Base-by-base conservation (phyloP, 37 sponge, comb jelly and placozoan genomes). In the Spongia lamella region DNA sequence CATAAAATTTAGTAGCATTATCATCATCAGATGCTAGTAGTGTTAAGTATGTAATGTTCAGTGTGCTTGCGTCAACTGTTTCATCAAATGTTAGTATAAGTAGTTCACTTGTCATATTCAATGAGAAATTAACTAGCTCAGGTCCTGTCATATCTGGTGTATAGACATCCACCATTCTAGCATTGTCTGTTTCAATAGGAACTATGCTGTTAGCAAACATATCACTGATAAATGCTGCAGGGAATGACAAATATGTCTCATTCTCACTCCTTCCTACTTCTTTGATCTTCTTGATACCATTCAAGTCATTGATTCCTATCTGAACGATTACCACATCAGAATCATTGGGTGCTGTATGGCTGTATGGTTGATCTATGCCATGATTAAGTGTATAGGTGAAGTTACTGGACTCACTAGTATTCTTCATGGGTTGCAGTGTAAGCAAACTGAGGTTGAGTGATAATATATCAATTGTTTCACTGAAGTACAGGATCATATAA, bases 31-130 rank as follows among this genome's bases (percentile, higher is more conserved):
- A 50, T 0, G 49, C 70, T 4, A 70, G 78, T 31, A 93, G 77
- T 39, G 79, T 65, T 16, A 93, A 61, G 58, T 54, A 51, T 27
- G 85, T 70, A 25, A 91, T 75, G 34, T 78, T 73, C n/a, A 85
- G 47, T 1, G 92, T 84, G 43, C 79, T 72, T 2, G 59, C 70
- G 54, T 88, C 78, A 24, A 95, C 83, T 24, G 92, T 95, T 63
- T 95, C 96, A 84, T 95, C 92, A 62, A 95, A 95, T 17, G 89
- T 88, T n/a, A 95, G 79, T 15, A 72, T 65, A 20, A 95, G 73
- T 0, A 77, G 32, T 55, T 91, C 96, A 1, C 83, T 81, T 3
- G 89, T 95, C 63, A 95, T 55, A 35, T 95, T 88, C 22, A 95
- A 77, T 26, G 86, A 68, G 55, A 84, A 95, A 21, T 67, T 51